A percentile compares a stretch with the other conserved stretches of the same genome.
phyloP scores from a whole-genome alignment of 2,888 invertebrate genomes.

The Ommatoiulus sabulosus region DNA sequence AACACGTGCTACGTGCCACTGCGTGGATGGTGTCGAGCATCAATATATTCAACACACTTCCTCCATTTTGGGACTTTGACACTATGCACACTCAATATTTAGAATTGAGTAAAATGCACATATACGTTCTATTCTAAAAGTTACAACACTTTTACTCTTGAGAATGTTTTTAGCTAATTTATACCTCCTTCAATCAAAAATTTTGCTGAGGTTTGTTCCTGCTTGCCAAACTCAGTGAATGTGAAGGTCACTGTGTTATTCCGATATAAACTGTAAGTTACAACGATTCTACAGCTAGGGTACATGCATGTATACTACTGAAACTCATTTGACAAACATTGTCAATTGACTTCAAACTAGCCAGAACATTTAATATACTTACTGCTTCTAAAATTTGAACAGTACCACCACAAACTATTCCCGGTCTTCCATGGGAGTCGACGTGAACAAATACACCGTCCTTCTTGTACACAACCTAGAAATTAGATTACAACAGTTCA shows the following conservation, averaged over 20 bases:
- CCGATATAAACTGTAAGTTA: too few species aligned
- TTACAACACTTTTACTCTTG: background rate
- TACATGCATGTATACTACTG: background rate
- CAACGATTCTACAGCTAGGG: background rate
- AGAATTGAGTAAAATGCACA: too few species aligned
- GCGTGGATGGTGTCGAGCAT: too few species aligned
- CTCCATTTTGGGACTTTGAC: background rate
- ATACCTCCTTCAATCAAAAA: too few species aligned
- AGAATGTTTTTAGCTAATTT: background rate
- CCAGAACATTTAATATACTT: background rate
- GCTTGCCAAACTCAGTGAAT: background rate
- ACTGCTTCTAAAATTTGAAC: constrained; percentile 55
- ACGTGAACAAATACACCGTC: constrained; percentile 57
- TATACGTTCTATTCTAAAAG: too few species aligned
- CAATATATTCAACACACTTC: too few species aligned
- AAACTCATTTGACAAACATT: too few species aligned
- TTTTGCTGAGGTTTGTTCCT: too few species aligned
- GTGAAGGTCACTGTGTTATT: background rate
- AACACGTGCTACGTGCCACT: too few species aligned
- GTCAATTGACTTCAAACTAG: background rate
- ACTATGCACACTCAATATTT: too few species aligned
- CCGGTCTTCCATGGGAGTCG: constrained; percentile 25
- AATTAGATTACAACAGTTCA: background rate
- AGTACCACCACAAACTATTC: constrained; percentile 47
- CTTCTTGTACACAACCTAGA: constrained; percentile 56